Conservation (phyloP, 2,113 vertebrate genomes). For the Alectura lathami region DNA sequence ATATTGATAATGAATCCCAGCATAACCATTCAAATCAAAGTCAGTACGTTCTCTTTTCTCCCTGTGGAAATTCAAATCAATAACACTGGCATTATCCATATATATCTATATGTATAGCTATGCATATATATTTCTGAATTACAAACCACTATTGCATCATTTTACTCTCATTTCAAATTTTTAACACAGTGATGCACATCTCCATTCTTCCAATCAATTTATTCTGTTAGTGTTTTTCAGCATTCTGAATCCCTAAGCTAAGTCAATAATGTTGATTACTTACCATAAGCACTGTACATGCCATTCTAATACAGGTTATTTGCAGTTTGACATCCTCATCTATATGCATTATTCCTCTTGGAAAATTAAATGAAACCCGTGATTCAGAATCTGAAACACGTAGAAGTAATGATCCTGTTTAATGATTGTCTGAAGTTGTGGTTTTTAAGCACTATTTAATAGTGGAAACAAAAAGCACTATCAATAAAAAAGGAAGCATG, state of each 20-base stretch:
- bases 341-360: constrained; percentile 76
- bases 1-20: constrained; percentile 72
- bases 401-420: constrained; percentile 78
- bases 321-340: constrained; percentile 78
- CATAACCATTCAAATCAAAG: constrained; percentile 55
- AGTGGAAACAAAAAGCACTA: constrained; percentile 72
- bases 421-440: constrained; percentile 75
- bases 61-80: constrained; percentile 63
- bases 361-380: constrained; percentile 80
- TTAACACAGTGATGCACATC: constrained; percentile 52
- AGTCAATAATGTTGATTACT: constrained; percentile 81
- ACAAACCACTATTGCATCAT: constrained; percentile 9
- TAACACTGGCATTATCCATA: constrained; percentile 44
- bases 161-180: constrained; percentile 69
- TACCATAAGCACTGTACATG: constrained; percentile 66
- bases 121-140: background rate
- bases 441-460: constrained; percentile 76
- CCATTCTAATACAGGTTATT: constrained; percentile 77
- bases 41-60: constrained; percentile 45
- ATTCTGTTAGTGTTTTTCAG: constrained; percentile 74
- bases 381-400: constrained; percentile 77
- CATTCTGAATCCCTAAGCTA: constrained; percentile 73
- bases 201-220: constrained; percentile 73
- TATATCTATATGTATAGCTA: background rate
- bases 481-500: constrained; percentile 55